Evolutionary conservation across 2,113 vertebrate genomes (phyloP).

Genomic region (Micromys minutus): DNA sequence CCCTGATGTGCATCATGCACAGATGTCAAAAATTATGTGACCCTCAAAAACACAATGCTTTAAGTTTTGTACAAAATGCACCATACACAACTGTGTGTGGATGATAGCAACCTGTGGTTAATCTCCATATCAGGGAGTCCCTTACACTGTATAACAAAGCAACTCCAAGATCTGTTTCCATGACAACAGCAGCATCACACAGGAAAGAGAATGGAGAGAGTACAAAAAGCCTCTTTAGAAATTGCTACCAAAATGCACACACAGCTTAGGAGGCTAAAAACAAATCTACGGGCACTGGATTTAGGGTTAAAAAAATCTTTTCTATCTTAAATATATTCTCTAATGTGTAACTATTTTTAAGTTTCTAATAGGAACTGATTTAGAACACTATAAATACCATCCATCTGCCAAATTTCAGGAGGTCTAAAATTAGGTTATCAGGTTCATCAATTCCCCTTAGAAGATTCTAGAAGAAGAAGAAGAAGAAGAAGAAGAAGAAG

Average conservation of each 20-base stretch:
- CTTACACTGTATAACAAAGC: constrained; percentile 70
- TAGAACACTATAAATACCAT: constrained; percentile 64
- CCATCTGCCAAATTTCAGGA: constrained; percentile 62
- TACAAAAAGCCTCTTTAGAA: constrained; percentile 73
- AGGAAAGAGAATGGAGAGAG: constrained; percentile 68
- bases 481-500: neutral
- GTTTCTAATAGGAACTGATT: constrained; percentile 68
- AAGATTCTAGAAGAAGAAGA: neutral
- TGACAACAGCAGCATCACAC: constrained; percentile 77
- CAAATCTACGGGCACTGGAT: constrained; percentile 40
- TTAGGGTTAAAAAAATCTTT: constrained; percentile 59
- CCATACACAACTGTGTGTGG: neutral
- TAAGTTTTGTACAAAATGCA: neutral
- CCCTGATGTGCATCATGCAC: neutral
- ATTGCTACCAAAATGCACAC: constrained; percentile 50
- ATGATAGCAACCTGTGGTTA: constrained; percentile 36
- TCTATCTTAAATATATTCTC: constrained; percentile 57
- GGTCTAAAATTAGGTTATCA: constrained; percentile 73
- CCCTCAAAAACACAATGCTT: neutral
- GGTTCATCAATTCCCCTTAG: constrained; percentile 73
- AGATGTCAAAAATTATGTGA: neutral
- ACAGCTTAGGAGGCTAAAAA: constrained; percentile 55
- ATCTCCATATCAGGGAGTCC: constrained; percentile 72
- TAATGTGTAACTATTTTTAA: constrained; percentile 68
- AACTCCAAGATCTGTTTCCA: constrained; percentile 77